Evolutionary conservation across 2,888 invertebrate species (phyloP).

Genomic region (Zelleria hepariella): DNA sequence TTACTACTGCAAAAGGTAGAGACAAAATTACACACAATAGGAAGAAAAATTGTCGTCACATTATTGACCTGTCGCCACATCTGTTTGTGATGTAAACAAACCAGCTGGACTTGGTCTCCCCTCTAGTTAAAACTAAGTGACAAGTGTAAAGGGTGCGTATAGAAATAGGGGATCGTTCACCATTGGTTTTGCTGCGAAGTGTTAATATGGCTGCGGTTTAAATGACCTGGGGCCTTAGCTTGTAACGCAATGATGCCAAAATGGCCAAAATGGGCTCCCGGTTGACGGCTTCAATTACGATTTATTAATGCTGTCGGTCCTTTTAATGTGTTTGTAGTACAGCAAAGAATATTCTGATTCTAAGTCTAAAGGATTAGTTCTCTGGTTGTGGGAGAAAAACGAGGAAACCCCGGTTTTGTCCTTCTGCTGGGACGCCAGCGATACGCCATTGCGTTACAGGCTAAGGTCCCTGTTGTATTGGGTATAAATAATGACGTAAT

Average conservation of each 20-base stretch:
- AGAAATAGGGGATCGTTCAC: not conserved
- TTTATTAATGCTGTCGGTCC: no score
- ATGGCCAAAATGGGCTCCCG: no score
- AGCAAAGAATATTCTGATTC: no score
- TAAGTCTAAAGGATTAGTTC: no score
- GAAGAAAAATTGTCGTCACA: constrained; percentile 22
- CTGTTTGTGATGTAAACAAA: constrained; percentile 21
- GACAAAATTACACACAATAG: constrained; percentile 33
- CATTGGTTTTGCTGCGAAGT: not conserved
- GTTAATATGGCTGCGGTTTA: constrained; percentile 16
- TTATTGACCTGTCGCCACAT: constrained; percentile 37
- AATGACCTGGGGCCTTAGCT: no score
- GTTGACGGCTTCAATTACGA: no score
- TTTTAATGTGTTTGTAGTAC: no score
- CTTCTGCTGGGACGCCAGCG: no score
- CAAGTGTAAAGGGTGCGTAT: not conserved
- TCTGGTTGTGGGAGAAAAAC: no score
- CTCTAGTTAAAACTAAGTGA: not conserved
- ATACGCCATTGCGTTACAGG: no score
- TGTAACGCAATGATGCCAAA: no score
- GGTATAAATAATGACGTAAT: constrained; percentile 66
- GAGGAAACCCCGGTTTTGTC: no score
- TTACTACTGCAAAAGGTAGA: constrained; percentile 29
- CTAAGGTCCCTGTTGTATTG: constrained; percentile 32
- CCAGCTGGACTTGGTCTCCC: not conserved